Evolutionary conservation across 2,888 invertebrate species (phyloP), one percentile per base, ranked within the genome.

Genomic region (Odontothrips loti): DNA sequence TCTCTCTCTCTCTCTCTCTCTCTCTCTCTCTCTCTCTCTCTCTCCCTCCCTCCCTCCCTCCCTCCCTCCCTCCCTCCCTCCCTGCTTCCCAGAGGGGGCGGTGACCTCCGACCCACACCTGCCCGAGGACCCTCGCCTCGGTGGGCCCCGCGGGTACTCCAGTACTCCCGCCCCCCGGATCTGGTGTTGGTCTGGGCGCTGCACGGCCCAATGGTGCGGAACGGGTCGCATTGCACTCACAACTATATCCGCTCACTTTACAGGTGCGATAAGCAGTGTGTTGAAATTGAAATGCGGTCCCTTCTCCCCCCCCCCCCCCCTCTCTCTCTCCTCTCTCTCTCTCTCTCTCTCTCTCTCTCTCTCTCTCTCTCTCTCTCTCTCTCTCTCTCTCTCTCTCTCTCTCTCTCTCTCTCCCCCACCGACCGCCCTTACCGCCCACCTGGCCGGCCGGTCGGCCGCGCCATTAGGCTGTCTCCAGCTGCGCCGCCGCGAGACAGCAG

Each of bases 401-500:
- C 81, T 80, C 80, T 82, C 83, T 84, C 83, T 82, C 83, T 84
- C 84, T 23, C 23, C 23, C 68, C 68, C 83, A 83, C 84, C 83
- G 83, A 84, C 84, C 83, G 84, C 84, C 84, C 83, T 83, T 83
- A 84, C 85, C 85, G 84, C 86, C 86, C 86, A 86, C 86, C 86
- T 86, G 86, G 85, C 82, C 85, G 84, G 85, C 83, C 85, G 84
- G 85, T n/a, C n/a, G n/a, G n/a, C n/a, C 6, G 34, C 34, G 84
- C 84, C 83, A 83, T 83, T 79, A 82, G 82, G 83, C 81, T 48
- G 81, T 82, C 82, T 82, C 82, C 80, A 58, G 79, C 80, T 78
- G 79, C 80, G 82, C 80, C 79, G 75, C 79, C 80, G 80, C 82
- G 82, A 84, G 83, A 84, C 82, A 83, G 82, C 83, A 82, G 81